Conservation (phyloP, 2,113 vertebrate species). For the Eupsittula cactorum region DNA sequence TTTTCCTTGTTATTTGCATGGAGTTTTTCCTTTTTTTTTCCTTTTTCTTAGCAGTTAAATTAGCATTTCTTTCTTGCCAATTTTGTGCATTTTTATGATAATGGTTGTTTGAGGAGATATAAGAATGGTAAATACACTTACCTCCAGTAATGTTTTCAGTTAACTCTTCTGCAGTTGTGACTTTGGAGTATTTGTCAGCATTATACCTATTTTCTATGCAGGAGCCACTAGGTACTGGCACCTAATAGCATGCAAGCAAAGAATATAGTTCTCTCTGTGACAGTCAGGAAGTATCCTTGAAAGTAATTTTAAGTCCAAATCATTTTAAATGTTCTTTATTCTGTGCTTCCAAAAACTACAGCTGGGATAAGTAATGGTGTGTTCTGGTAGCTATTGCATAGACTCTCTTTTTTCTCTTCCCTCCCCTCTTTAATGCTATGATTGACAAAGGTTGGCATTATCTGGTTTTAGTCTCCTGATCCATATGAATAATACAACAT, state of each 20-base stretch:
- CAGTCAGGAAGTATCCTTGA: background rate
- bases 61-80: background rate
- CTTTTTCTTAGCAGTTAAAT: background rate
- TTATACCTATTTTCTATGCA: background rate
- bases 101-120: background rate
- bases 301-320: background rate
- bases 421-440: background rate
- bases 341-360: background rate
- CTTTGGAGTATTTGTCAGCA: background rate
- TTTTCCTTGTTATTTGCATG: background rate
- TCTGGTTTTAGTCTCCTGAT: slow-evolving; percentile 18
- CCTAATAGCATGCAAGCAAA: background rate
- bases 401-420: background rate
- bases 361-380: background rate
- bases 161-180: background rate
- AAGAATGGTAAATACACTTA: background rate
- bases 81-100: background rate
- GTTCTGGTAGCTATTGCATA: background rate
- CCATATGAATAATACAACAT: slow-evolving; percentile 28
- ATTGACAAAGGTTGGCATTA: slow-evolving; percentile 39
- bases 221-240: background rate
- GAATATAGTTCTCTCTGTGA: background rate
- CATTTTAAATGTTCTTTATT: background rate
- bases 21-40: background rate
- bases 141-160: background rate